phyloP scores from a whole-genome alignment of 2,888 invertebrate species.

The Heliconius sara region DNA sequence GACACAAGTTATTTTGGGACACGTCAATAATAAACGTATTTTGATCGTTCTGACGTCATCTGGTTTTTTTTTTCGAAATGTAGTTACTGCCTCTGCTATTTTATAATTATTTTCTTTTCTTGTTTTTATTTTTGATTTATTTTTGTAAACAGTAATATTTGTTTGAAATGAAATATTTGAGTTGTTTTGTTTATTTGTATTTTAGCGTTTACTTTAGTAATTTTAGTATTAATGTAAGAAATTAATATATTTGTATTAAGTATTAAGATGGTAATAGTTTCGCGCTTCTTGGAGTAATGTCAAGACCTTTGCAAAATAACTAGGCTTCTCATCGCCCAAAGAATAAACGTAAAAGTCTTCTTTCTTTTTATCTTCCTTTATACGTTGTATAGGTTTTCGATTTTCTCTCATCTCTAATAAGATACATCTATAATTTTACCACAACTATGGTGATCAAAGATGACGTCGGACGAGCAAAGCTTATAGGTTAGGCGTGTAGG shows the following conservation, averaged over 20 bases:
- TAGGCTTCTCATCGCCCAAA: neutral
- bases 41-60: slow-evolving; percentile 57
- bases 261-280: slow-evolving; percentile 15
- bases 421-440: slow-evolving; percentile 23
- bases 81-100: slow-evolving; percentile 10
- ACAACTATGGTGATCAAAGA: slow-evolving; percentile 32
- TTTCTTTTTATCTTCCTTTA: neutral
- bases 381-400: slow-evolving; percentile 8
- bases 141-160: slow-evolving; percentile 9
- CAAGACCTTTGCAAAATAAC: neutral
- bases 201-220: slow-evolving; percentile 7
- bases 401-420: neutral
- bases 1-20: slow-evolving; percentile 40
- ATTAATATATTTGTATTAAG: neutral
- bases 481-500: slow-evolving; percentile 7
- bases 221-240: neutral
- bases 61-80: slow-evolving; percentile 32
- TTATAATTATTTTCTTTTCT: slow-evolving; percentile 8
- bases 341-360: slow-evolving; percentile 1
- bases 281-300: neutral
- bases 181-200: slow-evolving; percentile 6
- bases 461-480: slow-evolving; percentile 42
- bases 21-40: slow-evolving; percentile 16
- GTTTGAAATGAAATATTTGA: neutral
- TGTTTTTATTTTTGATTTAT: neutral